Base-by-base conservation (phyloP, 2,888 invertebrate genomes). In the Sepioteuthis lessoniana region DNA sequence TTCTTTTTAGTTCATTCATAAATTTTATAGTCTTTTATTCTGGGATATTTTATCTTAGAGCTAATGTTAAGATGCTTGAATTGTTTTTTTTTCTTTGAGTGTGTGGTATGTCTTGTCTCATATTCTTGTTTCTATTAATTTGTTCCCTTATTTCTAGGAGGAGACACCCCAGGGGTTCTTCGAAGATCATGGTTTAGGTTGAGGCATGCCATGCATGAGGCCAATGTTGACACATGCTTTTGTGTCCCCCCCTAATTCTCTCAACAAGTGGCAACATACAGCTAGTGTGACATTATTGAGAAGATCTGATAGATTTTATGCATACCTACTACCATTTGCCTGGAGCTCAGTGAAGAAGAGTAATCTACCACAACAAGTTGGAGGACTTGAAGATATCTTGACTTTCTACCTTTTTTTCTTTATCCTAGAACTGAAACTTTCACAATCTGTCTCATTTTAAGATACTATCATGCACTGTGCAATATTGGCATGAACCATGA, bases 81-180 rank as follows among this genome's bases (percentile, higher is more conserved):
- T 42, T 47, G 31, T 42, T 92, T 42, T 31, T 91, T 42, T 91
- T 91, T 37, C 37, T 38, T 91, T 91, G 25, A 46, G 42, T 92
- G 19, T 92, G 92, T 92, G 47, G 42, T 47, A 37, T 92, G 42
- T 42, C 47, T 92, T 92, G 42, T 92, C 47, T 42, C 38, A 92
- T 47, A 47, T 92, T 92, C 42, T 92, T 92, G 38, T 50, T 35
- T 90, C 90, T 94, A 47, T 38, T 76, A 90, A 90, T 90, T 94
- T 90, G 47, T 94, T 94, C 93, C 93, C 50, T 93, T 93, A 93
- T 93, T 93, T 93, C 93, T 93, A 99, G 99, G 99, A 99, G 98
- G 99, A 99, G 98, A 99, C 99, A 94, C 99, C 99, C 94, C 99
- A 99, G 98, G 99, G 99, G 96, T 99, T 99, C 98, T 99, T 99